Evolutionary conservation across 2,888 invertebrate genomes (phyloP), one percentile per base, ranked within the genome.

Genomic region (Phragmatobia fuliginosa): DNA sequence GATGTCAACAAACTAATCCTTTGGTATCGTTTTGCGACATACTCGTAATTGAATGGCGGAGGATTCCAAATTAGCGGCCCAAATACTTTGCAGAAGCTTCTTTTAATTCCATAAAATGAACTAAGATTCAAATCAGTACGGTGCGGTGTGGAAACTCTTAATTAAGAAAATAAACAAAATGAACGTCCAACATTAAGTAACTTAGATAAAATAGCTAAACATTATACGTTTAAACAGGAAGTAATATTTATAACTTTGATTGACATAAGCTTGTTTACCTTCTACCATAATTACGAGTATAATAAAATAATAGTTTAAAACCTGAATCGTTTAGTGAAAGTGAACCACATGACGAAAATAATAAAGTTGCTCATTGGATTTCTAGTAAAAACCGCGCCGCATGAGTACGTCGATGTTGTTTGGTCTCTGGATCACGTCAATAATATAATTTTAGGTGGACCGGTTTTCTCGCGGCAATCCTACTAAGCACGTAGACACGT

Each of bases 401-500:
- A 67, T 73, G 69, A 75, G 69, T 76, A 64, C 65, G 69, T 63
- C 70, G n/a, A 71, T 72, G 66, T 73, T 74, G 72, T 78, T 79
- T 77, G 69, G 77, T 76, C 80, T 83, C 83, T 82, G 81, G 83
- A 85, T 86, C 88, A 87, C 90, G 85, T 90, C 88, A 91, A 91
- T 89, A 91, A 89, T 92, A 92, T 91, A 82, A 90, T 90, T 91
- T 88, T 90, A 91, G 92, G 90, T 90, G 90, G 84, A 93, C 93
- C 93, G 93, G 93, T 94, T 93, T 84, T 82, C 74, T 75, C 73
- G 82, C 83, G 85, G 85, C 88, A 83, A 82, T 85, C 83, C 81
- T 78, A 79, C 83, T 85, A 85, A 85, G 77, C 82, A 83, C 86
- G 85, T 88, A 89, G 88, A 88, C 80, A 78, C 82, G 88, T 86